Percentiles rank a stretch among this genome's conserved stretches.
phyloP scores from a whole-genome alignment of 2,113 vertebrate species.

The Chlamydotis undulata region DNA sequence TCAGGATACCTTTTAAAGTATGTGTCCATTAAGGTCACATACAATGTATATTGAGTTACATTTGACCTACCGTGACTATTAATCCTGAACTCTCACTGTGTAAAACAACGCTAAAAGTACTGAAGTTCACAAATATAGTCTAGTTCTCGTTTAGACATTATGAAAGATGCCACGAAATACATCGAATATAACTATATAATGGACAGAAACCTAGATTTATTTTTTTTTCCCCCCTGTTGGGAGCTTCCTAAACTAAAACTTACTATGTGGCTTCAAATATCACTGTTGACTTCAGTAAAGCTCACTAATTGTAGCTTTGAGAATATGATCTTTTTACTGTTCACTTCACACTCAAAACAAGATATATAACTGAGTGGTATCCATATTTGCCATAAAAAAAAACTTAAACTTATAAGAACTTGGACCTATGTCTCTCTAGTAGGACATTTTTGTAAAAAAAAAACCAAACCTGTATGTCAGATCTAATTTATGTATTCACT shows the following conservation, averaged over 20 bases:
- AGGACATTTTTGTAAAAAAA: not conserved
- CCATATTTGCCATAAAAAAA: not conserved
- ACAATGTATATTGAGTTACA: not conserved
- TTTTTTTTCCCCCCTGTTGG: not conserved
- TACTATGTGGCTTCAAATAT: not conserved
- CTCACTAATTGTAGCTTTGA: not conserved
- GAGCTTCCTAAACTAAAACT: not conserved
- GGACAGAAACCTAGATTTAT: rapidly evolving
- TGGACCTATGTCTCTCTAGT: not conserved
- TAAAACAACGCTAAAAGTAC: not conserved
- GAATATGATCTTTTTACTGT: not conserved
- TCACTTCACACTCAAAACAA: not conserved
- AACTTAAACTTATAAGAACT: not conserved
- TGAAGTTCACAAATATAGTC: not conserved
- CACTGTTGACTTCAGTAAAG: not conserved
- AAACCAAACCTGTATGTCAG: no score
- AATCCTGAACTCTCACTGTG: not conserved
- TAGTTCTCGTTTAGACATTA: not conserved
- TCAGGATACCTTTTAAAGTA: not conserved
- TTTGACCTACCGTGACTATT: not conserved
- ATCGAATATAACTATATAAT: not conserved
- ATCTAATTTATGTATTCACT: not conserved
- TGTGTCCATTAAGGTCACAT: not conserved
- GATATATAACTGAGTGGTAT: not conserved
- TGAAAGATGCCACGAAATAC: not conserved